Conservation (phyloP, 2,113 vertebrate genomes). For the Saguinus imperator region DNA sequence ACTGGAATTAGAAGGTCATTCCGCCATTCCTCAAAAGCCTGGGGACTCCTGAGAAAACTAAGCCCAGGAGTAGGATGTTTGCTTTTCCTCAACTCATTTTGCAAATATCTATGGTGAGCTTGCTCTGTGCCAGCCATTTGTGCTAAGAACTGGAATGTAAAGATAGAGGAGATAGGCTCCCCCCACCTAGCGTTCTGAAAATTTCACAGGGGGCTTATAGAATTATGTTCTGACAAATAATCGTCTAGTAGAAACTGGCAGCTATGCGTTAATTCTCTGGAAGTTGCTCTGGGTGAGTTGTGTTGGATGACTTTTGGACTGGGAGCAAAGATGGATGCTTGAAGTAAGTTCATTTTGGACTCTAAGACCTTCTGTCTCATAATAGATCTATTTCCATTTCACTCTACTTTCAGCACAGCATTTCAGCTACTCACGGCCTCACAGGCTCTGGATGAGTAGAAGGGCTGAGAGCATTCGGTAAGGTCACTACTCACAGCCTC, state of each 20-base stretch:
- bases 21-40: conserved; percentile 23
- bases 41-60: conserved; percentile 10
- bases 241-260: background rate
- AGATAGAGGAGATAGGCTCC: background rate
- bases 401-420: background rate
- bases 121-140: background rate
- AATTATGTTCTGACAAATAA: background rate
- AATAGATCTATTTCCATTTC: conserved; percentile 38
- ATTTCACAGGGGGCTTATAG: background rate
- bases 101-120: background rate
- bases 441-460: background rate
- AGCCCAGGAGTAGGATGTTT: background rate
- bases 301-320: background rate
- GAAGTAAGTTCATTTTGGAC: conserved; percentile 31
- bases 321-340: background rate
- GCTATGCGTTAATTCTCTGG: background rate
- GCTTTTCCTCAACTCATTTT: background rate
- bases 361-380: background rate
- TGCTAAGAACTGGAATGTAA: background rate
- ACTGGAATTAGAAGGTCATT: background rate
- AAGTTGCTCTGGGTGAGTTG: background rate
- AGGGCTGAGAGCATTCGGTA: background rate
- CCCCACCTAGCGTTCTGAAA: background rate
- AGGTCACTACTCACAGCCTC: background rate
- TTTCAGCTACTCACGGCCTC: background rate